phyloP scores from a whole-genome alignment of 2,888 invertebrate genomes.

The Clanis bilineata region DNA sequence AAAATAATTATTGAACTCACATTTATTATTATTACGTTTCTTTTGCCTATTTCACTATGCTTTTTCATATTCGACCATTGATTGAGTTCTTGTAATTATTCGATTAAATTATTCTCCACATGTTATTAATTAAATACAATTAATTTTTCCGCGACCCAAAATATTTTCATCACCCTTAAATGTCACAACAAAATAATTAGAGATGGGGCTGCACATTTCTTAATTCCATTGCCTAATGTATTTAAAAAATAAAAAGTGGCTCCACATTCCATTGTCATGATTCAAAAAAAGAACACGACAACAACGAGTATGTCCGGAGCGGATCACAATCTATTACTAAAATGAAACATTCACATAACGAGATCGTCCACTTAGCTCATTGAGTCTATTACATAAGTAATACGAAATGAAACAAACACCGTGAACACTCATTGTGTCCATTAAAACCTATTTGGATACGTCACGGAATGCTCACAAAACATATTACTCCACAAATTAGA shows the following conservation, averaged over 20 bases:
- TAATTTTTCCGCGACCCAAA: too few species aligned
- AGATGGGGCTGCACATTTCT: too few species aligned
- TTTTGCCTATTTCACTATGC: too few species aligned
- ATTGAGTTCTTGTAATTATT: too few species aligned
- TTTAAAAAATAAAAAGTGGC: neutral
- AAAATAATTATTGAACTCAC: too few species aligned
- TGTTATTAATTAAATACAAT: too few species aligned
- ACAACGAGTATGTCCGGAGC: constrained; percentile 3
- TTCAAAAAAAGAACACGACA: constrained; percentile 8
- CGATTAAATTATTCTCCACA: too few species aligned
- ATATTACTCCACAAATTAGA: constrained; percentile 41
- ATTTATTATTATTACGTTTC: too few species aligned
- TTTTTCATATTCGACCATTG: too few species aligned
- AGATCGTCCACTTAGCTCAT: constrained; percentile 18
- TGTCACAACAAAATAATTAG: too few species aligned
- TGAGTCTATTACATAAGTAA: constrained; percentile 20
- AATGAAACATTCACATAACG: constrained; percentile 18
- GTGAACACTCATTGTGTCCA: constrained; percentile 30
- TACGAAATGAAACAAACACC: constrained; percentile 18
- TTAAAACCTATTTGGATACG: constrained; percentile 37
- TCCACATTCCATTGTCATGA: constrained; percentile 3
- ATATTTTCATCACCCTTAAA: too few species aligned
- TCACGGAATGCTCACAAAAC: constrained; percentile 34
- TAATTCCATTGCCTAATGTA: too few species aligned
- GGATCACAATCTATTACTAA: constrained; percentile 15